Percentiles rank a stretch among this genome's conserved stretches.
phyloP scores from a whole-genome alignment of 1,140 invertebrate species.

The Scaptomyza pallida region DNA sequence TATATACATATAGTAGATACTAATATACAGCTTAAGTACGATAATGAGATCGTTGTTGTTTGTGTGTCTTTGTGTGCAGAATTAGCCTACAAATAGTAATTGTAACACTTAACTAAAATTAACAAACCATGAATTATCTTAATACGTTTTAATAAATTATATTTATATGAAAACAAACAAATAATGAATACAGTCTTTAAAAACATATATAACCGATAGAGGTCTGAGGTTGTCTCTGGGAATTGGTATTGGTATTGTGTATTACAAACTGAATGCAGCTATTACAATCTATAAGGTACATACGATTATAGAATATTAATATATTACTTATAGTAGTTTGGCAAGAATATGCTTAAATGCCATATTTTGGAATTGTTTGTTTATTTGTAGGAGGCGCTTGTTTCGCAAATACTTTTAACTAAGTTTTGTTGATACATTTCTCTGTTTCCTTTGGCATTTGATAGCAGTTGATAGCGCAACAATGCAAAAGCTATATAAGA shows the following conservation, averaged over 20 bases:
- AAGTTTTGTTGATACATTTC: conserved; percentile 5
- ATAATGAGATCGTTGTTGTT: conserved; percentile 72
- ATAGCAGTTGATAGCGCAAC: conserved; percentile 29
- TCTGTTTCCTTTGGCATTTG: conserved; percentile 62
- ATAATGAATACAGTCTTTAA: conserved; percentile 64
- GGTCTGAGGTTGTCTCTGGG: conserved; percentile 65
- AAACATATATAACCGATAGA: conserved; percentile 52
- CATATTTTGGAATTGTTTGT: conserved; percentile 38
- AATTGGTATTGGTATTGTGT: conserved; percentile 35
- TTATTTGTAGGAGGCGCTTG: neutral
- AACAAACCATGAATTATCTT: conserved; percentile 52
- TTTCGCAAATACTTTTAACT: conserved; percentile 27
- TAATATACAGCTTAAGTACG: conserved; percentile 23
- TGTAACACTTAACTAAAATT: conserved; percentile 53
- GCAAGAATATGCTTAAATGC: conserved; percentile 23
- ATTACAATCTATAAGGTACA: conserved; percentile 64
- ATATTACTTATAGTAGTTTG: conserved; percentile 8
- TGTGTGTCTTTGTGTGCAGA: conserved; percentile 59
- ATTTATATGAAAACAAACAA: conserved; percentile 29
- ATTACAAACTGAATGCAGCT: conserved; percentile 49
- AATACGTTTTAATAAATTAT: conserved; percentile 12
- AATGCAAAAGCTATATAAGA: conserved; percentile 36
- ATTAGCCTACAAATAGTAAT: conserved; percentile 32
- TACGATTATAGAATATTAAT: conserved; percentile 39
- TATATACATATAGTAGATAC: conserved; percentile 22